These are phyloP conservation scores for Dolichotis patagonum DNA, from an alignment of 2,113 vertebrate genomes.

Conservation along the genomic window DNA sequence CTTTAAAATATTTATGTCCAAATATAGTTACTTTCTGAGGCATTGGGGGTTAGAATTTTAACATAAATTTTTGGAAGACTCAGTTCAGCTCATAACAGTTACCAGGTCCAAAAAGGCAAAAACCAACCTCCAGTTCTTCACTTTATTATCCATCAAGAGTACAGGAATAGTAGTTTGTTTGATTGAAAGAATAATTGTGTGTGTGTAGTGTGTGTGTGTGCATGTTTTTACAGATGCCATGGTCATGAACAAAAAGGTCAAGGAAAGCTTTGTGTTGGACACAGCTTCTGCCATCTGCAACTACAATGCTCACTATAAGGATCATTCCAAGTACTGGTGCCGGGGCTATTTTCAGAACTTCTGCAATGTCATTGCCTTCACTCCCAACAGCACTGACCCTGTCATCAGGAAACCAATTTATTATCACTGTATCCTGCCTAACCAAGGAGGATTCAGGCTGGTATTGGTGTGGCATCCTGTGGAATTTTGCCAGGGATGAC, in stretches of 20 bases:
- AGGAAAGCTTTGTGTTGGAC: slow-evolving; percentile 51
- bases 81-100: neutral
- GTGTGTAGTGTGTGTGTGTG: neutral
- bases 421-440: slow-evolving; percentile 71
- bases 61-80: neutral
- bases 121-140: neutral
- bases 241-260: slow-evolving; percentile 70
- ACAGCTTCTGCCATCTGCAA: slow-evolving; percentile 55
- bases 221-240: slow-evolving; percentile 67
- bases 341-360: slow-evolving; percentile 61
- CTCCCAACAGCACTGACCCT: neutral
- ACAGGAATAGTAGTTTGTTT: neutral
- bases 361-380: slow-evolving; percentile 7
- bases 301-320: slow-evolving; percentile 45
- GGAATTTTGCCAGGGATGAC: slow-evolving; percentile 60
- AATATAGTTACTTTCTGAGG: neutral
- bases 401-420: slow-evolving; percentile 60
- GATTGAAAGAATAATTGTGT: neutral
- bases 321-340: slow-evolving; percentile 74
- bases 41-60: neutral
- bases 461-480: slow-evolving; percentile 73
- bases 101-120: neutral
- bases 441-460: slow-evolving; percentile 62
- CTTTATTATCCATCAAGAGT: neutral
- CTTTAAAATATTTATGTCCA: neutral